Evolutionary conservation across 1,140 invertebrate genomes (phyloP), one percentile per base, ranked within the genome.

Genomic region (Hesperophylax magnus): DNA sequence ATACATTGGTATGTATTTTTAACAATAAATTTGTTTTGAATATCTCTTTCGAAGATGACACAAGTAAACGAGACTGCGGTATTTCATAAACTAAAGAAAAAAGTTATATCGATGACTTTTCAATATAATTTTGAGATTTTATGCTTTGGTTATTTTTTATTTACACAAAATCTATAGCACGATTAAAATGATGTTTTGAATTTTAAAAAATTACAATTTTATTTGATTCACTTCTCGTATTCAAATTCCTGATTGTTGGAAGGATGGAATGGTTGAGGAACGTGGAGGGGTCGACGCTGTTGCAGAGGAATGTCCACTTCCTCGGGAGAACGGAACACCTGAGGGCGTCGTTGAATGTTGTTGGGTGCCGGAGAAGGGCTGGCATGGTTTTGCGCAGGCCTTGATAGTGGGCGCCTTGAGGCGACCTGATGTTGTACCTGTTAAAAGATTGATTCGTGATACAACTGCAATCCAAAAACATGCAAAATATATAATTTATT

Each of bases 261-360:
- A 3, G 84, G 81, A 60, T 83, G 82, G 82, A 89, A 90, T 47
- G 89, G 88, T 58, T 89, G 87, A 31, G 89, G 87, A 0, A 88
- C 87, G 58, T 88, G 88, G 3, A 75, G 52, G 20, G 94, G 94
- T 85, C 94, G 88, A 84, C 95, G 91, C 84, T 96, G 95, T 74
- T 94, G 93, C 39, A 96, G 89, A 1, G 95, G 95, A 80, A 96
- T 96, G 86, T 97, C 96, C 1, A 96, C 94, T 86, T 96, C 95
- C 86, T 97, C 95, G 2, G 95, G 94, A 20, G 94, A 95, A 80
- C 94, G 92, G 87, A 95, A 97, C 7, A 96, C 95, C 86, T 95
- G 94, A 11, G 87, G 88, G 82, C 85, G 88, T 81, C 85, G 87
- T 85, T 86, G 88, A 85, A 77, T 85, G 63, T 27, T 39, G 85